Evolutionary conservation across 2,888 invertebrate species (phyloP).

Genomic region (Lypha dubia): DNA sequence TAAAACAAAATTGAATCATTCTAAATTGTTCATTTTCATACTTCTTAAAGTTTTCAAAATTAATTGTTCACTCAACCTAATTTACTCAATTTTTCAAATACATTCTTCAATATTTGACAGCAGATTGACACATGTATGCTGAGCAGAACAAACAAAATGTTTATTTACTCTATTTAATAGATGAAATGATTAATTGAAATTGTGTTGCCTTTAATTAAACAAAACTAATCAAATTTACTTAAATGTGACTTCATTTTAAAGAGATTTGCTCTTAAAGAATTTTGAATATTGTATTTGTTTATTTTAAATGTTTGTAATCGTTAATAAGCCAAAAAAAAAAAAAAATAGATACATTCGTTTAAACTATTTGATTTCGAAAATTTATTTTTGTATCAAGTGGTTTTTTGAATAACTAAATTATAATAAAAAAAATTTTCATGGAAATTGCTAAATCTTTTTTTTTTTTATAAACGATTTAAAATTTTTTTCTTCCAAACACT

Average conservation of each 20-base stretch:
- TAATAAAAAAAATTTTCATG: constrained; percentile 5
- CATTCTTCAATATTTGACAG: constrained; percentile 50
- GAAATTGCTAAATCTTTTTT: not conserved
- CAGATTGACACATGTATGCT: constrained; percentile 63
- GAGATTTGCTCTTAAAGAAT: not conserved
- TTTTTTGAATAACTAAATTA: constrained; percentile 1
- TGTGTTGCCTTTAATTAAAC: not conserved
- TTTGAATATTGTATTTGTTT: not conserved
- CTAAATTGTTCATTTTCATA: no score
- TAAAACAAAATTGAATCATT: no score
- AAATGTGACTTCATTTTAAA: not conserved
- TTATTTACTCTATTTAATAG: constrained; percentile 39
- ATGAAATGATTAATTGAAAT: constrained; percentile 36
- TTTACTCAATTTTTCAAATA: constrained; percentile 28
- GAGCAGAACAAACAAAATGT: constrained; percentile 5
- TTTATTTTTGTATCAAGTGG: constrained; percentile 22
- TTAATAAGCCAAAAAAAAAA: not conserved
- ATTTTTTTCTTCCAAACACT: not conserved
- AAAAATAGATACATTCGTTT: not conserved
- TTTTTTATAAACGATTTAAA: not conserved
- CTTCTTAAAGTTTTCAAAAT: no score
- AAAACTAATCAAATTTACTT: constrained; percentile 3
- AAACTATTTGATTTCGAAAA: not conserved
- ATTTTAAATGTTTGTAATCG: not conserved
- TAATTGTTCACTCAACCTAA: not conserved